phyloP scores from a whole-genome alignment of 2,888 invertebrate genomes.

The Pasiphila rectangulata region DNA sequence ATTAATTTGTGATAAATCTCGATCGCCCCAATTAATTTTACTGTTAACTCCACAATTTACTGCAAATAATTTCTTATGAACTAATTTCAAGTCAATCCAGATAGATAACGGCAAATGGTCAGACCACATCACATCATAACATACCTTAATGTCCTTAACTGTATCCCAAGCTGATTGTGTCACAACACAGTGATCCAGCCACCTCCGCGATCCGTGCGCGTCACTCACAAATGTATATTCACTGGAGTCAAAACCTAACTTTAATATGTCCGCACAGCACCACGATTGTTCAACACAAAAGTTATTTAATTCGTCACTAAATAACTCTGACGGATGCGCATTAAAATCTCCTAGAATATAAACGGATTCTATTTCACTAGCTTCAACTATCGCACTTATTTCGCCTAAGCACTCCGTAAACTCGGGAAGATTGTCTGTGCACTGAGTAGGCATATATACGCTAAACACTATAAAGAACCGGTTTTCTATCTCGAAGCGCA shows the following conservation, averaged over 20 bases:
- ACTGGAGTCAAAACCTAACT: too few species aligned
- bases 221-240: neutral
- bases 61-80: too few species aligned
- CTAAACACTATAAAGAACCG: neutral
- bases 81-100: too few species aligned
- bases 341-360: too few species aligned
- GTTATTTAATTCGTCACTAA: too few species aligned
- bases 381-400: constrained; percentile 1
- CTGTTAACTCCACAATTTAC: too few species aligned
- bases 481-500: neutral
- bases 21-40: too few species aligned
- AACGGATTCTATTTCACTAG: too few species aligned
- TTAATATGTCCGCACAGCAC: too few species aligned
- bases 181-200: neutral
- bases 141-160: neutral
- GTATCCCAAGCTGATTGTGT: neutral
- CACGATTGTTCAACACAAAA: too few species aligned
- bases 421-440: neutral
- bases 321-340: too few species aligned
- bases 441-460: constrained; percentile 5
- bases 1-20: too few species aligned
- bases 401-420: constrained; percentile 3
- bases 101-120: neutral
- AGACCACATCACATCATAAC: constrained; percentile 5
- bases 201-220: neutral